Base-by-base conservation (phyloP, 2,888 invertebrate genomes). In the Watsonalla cultraria region DNA sequence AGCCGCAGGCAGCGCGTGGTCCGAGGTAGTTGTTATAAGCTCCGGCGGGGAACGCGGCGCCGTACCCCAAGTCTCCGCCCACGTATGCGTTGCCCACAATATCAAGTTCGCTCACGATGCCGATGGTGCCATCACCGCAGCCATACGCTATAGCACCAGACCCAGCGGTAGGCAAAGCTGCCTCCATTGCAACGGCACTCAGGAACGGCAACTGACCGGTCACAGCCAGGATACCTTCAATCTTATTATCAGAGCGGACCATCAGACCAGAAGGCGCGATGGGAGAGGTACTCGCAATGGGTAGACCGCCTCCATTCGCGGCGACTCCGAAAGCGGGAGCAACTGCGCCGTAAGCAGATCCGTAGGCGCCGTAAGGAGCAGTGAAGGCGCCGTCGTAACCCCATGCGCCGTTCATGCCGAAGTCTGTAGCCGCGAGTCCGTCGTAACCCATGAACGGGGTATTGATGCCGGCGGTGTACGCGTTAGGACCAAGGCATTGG, bases 101-200 rank as follows among this genome's bases (percentile, higher is more conserved):
- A 24, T 34, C 47, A 8, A 37, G 37, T 5, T 35, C 47, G 11
- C 47, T 47, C 33, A 47, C 47, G n/a, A 47, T 47, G 46, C 68
- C 66, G 15, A 63, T 51, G 45, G 56, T 59, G 7, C 68, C 70
- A 53, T 57, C 55, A 8, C 79, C 78, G 53, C 78, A 77, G 6
- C 75, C 70, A 51, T 78, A 78, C 0, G 67, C 54, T 5, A 76
- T 70, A 5, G 63, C 57, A 45, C 73, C 74, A 50, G 66, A 55
- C 0, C 78, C 78, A 51, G 62, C 66, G 6, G 78, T 69, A 11
- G 78, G 76, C 7, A 80, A 49, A n/a, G 59, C 63, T 0, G 79
- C 80, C 47, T 76, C 71, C 45, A 81, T 35, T 24, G 54, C 59
- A 0, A 75, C 69, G 6, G 65, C 59, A 6, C 74, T 72, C n/a